Base-by-base conservation (phyloP, 2,797 vertebrate species). In the Coregonus ussuriensis region DNA sequence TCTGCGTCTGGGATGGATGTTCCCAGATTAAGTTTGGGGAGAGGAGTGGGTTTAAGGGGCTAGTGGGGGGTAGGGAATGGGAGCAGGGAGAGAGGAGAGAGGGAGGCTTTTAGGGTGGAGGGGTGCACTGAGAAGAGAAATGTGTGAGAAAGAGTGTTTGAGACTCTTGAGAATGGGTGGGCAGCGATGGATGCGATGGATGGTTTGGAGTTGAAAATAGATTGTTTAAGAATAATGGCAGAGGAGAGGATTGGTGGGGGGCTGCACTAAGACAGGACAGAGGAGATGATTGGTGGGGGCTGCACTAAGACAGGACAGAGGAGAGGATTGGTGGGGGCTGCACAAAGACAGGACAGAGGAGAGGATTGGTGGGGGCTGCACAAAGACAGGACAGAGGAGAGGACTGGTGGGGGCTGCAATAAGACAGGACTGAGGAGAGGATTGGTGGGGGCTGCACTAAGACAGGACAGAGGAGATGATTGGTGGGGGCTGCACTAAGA, bases 1-100 rank as follows among this genome's bases (percentile, higher is more conserved):
- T 65, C 65, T 76, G 66, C 37, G 67, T 78, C 72, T 74, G 77
- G 75, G 65, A 84, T 63, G 79, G 76, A 77, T 81, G 56, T 33
- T 4, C 65, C 65, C 41, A 74, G 66, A 80, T 79, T 83, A 79
- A 70, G 72, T 76, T 82, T 35, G 7, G 73, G 62, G 25, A 16
- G 29, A 67, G 14, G 65, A 67, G 29, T 62, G 29, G 31, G 29
- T 35, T 16, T 33, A 13, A 33, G 14, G 29, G 29, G 29, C 62
- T 25, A 14, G 25, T 4, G 35, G 4, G 35, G 33, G 68, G 14
- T 11, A 2, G 63, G 29, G 21, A 9, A 29, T 31, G 11, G 65
- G 65, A 14, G 65, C 6, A 31, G 65, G 31, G 13, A 56, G 16
- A n/a, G 54, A 6, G 53, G 16, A 4, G 54, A 6, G 14, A 6